phyloP scores from a whole-genome alignment of 2,113 vertebrate species.

The Lagenorhynchus albirostris region DNA sequence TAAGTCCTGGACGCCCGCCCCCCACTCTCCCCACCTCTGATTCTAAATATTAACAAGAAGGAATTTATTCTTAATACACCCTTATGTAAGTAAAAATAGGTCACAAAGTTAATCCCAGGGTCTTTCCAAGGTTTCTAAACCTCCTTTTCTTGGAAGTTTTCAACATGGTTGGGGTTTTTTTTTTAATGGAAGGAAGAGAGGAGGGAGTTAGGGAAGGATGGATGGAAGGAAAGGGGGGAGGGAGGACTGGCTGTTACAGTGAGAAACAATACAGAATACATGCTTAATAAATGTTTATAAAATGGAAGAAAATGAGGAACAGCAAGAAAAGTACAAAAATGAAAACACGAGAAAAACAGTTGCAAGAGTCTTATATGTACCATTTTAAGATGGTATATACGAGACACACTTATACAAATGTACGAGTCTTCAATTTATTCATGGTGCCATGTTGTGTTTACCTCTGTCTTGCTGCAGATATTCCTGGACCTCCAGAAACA shows the following conservation, averaged over 20 bases:
- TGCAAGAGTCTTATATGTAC: background rate
- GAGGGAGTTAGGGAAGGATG: background rate
- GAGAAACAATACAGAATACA: background rate
- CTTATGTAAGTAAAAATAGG: background rate
- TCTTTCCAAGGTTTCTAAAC: background rate
- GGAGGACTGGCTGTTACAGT: background rate
- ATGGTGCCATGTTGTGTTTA: background rate
- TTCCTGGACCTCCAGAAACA: conserved; percentile 94
- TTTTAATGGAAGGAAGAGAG: background rate
- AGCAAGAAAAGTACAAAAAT: background rate
- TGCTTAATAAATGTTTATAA: background rate
- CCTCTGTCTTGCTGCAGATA: conserved; percentile 80
- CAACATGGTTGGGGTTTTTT: background rate
- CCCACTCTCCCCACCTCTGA: background rate
- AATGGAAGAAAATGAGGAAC: conserved; percentile 11
- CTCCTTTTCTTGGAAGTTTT: background rate
- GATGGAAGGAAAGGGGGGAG: background rate
- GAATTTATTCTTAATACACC: background rate
- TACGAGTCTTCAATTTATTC: background rate
- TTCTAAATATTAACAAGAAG: background rate
- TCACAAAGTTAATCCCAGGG: background rate
- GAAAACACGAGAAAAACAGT: background rate
- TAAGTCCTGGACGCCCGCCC: conserved; percentile 82
- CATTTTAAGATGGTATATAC: background rate
- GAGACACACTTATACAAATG: background rate